phyloP scores from a whole-genome alignment of 2,888 invertebrate species.

The Sphinx pinastri region DNA sequence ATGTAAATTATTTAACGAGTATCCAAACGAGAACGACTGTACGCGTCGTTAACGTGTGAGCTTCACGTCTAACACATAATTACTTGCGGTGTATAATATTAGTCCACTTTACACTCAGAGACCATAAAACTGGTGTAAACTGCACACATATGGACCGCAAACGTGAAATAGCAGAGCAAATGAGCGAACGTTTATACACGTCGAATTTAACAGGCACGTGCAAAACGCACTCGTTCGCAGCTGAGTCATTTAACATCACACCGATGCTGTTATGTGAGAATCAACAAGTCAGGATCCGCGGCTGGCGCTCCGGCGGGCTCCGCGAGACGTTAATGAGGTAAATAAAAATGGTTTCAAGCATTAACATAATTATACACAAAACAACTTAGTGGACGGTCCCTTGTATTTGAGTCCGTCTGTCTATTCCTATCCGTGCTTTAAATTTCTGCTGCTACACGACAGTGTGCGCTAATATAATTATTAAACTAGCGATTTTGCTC shows the following conservation, averaged over 20 bases:
- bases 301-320: not conserved
- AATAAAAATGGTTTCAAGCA: constrained; percentile 7
- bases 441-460: too few species aligned
- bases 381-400: too few species aligned
- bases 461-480: too few species aligned
- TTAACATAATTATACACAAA: too few species aligned
- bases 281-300: constrained; percentile 41
- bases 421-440: too few species aligned
- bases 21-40: not conserved
- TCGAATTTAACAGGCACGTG: constrained; percentile 66
- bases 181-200: constrained; percentile 55
- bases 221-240: constrained; percentile 61
- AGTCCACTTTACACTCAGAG: constrained; percentile 31
- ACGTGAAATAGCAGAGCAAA: constrained; percentile 60
- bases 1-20: constrained; percentile 16
- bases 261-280: constrained; percentile 64
- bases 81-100: constrained; percentile 27
- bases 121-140: constrained; percentile 32
- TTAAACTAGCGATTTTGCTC: too few species aligned
- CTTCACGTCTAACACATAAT: constrained; percentile 25
- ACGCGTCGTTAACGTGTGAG: constrained; percentile 2
- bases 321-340: not conserved
- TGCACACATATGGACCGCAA: constrained; percentile 27
- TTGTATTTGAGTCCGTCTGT: too few species aligned
- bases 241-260: constrained; percentile 63